Evolutionary conservation across 2,888 invertebrate genomes (phyloP).

Genomic region (Himalopsyche tibetana): DNA sequence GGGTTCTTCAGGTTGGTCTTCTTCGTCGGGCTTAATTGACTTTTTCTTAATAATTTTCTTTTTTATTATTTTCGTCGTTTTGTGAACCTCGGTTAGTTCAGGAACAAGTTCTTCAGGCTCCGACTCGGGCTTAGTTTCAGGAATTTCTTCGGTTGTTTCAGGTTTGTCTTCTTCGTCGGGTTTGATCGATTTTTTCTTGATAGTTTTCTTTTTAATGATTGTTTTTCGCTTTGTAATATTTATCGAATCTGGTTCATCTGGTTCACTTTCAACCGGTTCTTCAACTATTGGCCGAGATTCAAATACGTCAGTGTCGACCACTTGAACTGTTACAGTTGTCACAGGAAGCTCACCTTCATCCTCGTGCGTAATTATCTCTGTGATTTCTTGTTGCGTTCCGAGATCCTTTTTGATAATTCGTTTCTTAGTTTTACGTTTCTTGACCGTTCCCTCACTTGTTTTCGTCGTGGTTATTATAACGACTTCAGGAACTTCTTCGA

Average conservation of each 20-base stretch:
- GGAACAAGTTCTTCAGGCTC: slow-evolving; percentile 65
- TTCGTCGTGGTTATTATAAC: slow-evolving; percentile 67
- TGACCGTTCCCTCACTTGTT: slow-evolving; percentile 65
- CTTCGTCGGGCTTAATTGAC: no score
- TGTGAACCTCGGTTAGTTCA: not conserved
- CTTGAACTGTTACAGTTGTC: slow-evolving; percentile 66
- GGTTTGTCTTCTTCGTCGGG: slow-evolving; percentile 68
- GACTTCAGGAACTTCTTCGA: slow-evolving; percentile 66
- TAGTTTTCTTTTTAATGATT: slow-evolving; percentile 68
- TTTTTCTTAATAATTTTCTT: no score
- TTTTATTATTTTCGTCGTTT: no score
- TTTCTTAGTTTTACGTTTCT: slow-evolving; percentile 67
- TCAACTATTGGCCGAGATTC: slow-evolving; percentile 65
- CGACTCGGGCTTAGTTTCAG: no score
- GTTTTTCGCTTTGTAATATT: slow-evolving; percentile 67
- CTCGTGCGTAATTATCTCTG: slow-evolving; percentile 68
- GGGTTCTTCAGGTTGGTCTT: no score
- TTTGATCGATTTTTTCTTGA: slow-evolving; percentile 65
- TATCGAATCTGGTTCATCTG: slow-evolving; percentile 60
- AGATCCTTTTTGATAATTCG: slow-evolving; percentile 68
- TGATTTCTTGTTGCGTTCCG: slow-evolving; percentile 66
- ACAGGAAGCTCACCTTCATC: slow-evolving; percentile 67
- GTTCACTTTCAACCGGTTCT: slow-evolving; percentile 68
- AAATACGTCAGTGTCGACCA: slow-evolving; percentile 62
- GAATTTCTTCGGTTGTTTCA: no score